Evolutionary conservation across 2,888 invertebrate genomes (phyloP).

Genomic region (Notocelia uddmanniana): DNA sequence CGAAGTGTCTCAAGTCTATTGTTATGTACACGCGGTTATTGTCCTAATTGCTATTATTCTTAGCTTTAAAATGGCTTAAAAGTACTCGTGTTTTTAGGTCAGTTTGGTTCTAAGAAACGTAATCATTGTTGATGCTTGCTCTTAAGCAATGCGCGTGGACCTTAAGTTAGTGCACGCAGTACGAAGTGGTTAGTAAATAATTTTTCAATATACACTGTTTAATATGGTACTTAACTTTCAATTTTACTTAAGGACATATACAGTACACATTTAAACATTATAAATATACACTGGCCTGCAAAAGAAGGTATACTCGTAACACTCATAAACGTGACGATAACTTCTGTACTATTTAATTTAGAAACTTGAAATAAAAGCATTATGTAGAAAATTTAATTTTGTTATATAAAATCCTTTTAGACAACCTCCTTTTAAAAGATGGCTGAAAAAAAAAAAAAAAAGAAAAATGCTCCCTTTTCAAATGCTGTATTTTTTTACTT

Average conservation of each 20-base stretch:
- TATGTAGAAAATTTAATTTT: too few species aligned
- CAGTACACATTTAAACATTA: too few species aligned
- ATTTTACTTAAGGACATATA: not conserved
- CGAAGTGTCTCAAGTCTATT: not conserved
- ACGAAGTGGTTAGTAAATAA: conserved; percentile 30
- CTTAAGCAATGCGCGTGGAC: conserved; percentile 23
- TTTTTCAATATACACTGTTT: conserved; percentile 10
- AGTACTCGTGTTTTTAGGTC: not conserved
- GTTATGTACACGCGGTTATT: not conserved
- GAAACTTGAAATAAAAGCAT: too few species aligned
- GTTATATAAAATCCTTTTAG: too few species aligned
- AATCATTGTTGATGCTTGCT: conserved; percentile 47
- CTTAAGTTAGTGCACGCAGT: conserved; percentile 11
- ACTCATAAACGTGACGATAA: too few species aligned
- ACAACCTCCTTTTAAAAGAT: too few species aligned
- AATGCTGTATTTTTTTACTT: too few species aligned
- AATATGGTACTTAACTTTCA: conserved; percentile 8
- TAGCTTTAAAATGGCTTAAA: not conserved
- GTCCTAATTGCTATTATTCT: not conserved
- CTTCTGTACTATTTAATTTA: too few species aligned
- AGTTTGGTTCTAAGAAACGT: conserved; percentile 48
- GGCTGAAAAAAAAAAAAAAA: too few species aligned
- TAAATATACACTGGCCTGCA: too few species aligned
- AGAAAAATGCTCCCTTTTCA: too few species aligned
- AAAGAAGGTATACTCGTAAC: too few species aligned